Evolutionary conservation across 1,140 invertebrate genomes (phyloP).

Genomic region (Hetaerina americana): DNA sequence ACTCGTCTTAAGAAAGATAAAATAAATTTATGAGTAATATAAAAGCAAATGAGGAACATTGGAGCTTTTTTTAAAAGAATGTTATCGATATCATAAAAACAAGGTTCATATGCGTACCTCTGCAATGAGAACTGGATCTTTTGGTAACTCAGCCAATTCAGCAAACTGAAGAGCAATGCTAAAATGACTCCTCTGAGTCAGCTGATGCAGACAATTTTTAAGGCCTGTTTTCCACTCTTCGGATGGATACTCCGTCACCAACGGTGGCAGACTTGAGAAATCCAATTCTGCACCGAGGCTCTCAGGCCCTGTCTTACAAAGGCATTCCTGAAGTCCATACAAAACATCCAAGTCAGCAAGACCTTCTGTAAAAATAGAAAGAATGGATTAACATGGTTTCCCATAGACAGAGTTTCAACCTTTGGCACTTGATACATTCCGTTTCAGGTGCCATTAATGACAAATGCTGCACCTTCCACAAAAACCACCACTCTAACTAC

Average conservation of each 20-base stretch:
- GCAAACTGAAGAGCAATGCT: neutral
- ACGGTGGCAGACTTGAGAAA: neutral
- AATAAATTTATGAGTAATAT: no score
- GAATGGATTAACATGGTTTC: no score
- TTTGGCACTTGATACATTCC: no score
- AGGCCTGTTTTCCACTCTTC: neutral
- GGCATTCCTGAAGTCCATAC: neutral
- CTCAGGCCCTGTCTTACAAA: neutral
- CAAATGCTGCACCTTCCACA: no score
- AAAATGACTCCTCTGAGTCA: neutral
- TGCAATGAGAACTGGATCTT: neutral
- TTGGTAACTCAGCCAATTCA: neutral
- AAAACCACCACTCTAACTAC: no score
- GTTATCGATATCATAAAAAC: neutral
- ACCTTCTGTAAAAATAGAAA: neutral
- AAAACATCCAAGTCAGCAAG: neutral
- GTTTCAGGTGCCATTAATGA: no score
- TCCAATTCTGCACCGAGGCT: neutral
- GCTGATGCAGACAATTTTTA: neutral
- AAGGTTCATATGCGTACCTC: neutral
- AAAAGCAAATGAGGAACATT: no score
- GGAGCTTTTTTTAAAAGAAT: no score
- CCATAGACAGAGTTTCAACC: no score
- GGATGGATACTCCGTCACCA: neutral
- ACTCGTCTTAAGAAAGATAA: no score